Base-by-base conservation (phyloP, 2,113 vertebrate species). In the Pteruthius melanotis region DNA sequence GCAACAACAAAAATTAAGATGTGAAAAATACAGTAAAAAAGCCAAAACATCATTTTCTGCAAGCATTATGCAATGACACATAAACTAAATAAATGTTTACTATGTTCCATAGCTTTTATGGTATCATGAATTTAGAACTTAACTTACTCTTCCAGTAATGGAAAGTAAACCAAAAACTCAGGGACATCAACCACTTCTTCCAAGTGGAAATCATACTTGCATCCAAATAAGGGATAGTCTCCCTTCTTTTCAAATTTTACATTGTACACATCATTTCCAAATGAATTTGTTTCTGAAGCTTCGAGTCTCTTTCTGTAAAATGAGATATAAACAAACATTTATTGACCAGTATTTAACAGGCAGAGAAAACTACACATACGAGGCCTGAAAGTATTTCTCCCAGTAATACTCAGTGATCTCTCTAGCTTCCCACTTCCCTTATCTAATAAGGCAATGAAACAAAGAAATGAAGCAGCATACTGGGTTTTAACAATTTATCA, bases 141-240 rank as follows among this genome's bases (percentile, higher is more conserved):
- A 57, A 97, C 99, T 98, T 98, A 99, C 99, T 99, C 98, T 95
- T 98, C 98, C 40, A 99, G 96, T 37, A 99, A 97, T 10, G 99
- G 99, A 91, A 99, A 99, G 96, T 99, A 99, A 85, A 99, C 99
- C 69, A 99, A 98, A 96, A 99, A 99, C 96, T 99, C 99, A 0
- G 99, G 99, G 12, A 99, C 99, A 81, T 99, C 97, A 79, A 99
- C 99, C 9, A 99, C 99, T 37, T 98, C 99, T 97, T 99, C 99
- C 49, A 99, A 98, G 94, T 98, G 98, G 96, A 99, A 99, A 96
- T 99, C 98, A 85, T 99, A 99, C 96, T 99, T 99, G 97, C 99
- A 99, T 81, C 99, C 99, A 82, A 99, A 99, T 84, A 99, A 98
- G 15, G 99, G 98, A 74, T 99, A 99, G 15, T 97, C 97, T 60